Percentiles rank a stretch among this genome's conserved stretches.
Evolutionary conservation across 2,797 vertebrate genomes (phyloP).

Genomic region (Valencia hispanica): DNA sequence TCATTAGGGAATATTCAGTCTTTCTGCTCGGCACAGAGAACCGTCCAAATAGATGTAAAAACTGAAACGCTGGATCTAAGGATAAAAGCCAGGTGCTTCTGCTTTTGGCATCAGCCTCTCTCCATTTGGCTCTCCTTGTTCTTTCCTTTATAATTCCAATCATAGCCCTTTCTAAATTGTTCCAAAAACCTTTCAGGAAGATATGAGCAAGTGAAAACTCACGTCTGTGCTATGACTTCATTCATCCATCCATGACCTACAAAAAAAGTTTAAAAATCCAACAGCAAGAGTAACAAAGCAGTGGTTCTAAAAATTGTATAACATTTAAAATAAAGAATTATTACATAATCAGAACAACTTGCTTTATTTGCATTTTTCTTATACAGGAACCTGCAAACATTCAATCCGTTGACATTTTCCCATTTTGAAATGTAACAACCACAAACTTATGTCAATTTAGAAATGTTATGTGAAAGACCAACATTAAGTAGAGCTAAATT

Average conservation of each 20-base stretch:
- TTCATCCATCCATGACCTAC: neutral
- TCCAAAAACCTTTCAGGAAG: slow-evolving; percentile 2
- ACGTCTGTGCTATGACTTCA: neutral
- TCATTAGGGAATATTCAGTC: slow-evolving; percentile 62
- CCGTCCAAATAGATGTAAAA: slow-evolving; percentile 39
- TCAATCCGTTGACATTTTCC: neutral
- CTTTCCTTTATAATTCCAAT: slow-evolving; percentile 5
- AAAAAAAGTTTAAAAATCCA: neutral
- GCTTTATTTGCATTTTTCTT: neutral
- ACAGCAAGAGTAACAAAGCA: neutral
- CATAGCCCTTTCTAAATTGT: slow-evolving; percentile 4
- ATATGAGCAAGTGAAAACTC: neutral
- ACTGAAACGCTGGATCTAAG: slow-evolving; percentile 53
- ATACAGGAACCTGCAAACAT: neutral
- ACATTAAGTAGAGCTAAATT: too few species aligned
- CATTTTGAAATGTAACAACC: neutral
- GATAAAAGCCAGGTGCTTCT: slow-evolving; percentile 42
- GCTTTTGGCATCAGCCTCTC: slow-evolving; percentile 28
- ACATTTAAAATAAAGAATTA: neutral
- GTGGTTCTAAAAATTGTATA: neutral
- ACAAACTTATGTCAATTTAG: too few species aligned
- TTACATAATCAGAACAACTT: slow-evolving; percentile 3
- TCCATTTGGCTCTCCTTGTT: slow-evolving; percentile 15
- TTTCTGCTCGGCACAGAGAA: slow-evolving; percentile 54
- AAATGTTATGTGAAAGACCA: too few species aligned